A percentile compares a stretch with the other conserved stretches of the same genome.
Conservation (phyloP, 1,140 invertebrate species). For the Papilio polyxenes region DNA sequence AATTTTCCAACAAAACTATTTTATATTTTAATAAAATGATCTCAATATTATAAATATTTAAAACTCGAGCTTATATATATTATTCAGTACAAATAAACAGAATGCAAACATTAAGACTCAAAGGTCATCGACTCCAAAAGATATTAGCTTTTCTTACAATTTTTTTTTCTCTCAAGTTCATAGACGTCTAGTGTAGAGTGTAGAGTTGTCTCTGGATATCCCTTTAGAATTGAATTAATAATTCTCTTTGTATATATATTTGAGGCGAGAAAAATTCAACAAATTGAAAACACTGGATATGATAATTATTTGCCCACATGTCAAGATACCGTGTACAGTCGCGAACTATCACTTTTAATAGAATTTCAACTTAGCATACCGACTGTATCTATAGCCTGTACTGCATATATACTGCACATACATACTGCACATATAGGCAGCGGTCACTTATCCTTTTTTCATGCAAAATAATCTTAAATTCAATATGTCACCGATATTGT, state of each 20-base stretch:
- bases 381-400: too few species aligned
- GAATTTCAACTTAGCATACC: too few species aligned
- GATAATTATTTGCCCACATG: not conserved
- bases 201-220: constrained; percentile 6
- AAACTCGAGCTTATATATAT: too few species aligned
- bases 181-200: not conserved
- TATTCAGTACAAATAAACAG: not conserved
- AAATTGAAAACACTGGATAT: constrained; percentile 26
- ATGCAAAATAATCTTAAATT: too few species aligned
- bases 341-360: too few species aligned
- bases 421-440: too few species aligned
- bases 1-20: not conserved
- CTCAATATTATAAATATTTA: not conserved
- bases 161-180: not conserved
- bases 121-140: not conserved
- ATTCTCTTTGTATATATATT: not conserved
- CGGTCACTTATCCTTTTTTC: too few species aligned
- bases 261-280: not conserved
- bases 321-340: not conserved
- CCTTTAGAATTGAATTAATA: constrained; percentile 19
- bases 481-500: too few species aligned
- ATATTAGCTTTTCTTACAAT: not conserved
- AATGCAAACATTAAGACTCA: not conserved
- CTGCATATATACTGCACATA: too few species aligned
- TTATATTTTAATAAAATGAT: not conserved